phyloP scores from a whole-genome alignment of 1,140 invertebrate species.

The Neodiprion pinetum region DNA sequence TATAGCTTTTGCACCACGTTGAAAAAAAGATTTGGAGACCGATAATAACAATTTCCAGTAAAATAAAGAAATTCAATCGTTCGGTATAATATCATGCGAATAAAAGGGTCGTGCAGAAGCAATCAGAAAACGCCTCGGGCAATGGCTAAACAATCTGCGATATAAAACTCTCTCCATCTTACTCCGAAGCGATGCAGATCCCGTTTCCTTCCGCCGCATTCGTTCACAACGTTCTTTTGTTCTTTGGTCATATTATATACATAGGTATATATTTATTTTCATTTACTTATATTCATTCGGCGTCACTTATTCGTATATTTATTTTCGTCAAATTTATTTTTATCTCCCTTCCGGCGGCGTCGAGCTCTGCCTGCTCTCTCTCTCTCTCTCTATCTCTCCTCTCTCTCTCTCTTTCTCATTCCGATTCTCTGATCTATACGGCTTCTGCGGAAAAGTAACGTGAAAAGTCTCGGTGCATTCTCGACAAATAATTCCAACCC shows the following conservation, averaged over 20 bases:
- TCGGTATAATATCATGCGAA: conserved; percentile 38
- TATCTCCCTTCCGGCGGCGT: conserved; percentile 7
- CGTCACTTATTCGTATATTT: not conserved
- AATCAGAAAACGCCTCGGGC: conserved; percentile 42
- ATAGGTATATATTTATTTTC: not conserved
- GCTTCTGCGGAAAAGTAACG: not conserved
- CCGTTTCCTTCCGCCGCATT: conserved; percentile 1
- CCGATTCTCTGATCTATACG: not conserved
- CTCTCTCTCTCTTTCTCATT: not conserved
- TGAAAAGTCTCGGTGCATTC: not conserved
- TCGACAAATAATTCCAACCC: not conserved
- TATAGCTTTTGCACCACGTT: not conserved
- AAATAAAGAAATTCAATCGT: conserved; percentile 43
- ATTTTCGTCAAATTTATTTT: not conserved
- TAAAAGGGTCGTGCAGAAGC: conserved; percentile 30
- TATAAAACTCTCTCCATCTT: conserved; percentile 37
- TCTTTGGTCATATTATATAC: not conserved
- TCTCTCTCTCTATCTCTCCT: not conserved
- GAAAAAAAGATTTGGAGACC: not conserved
- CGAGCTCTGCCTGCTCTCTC: not conserved
- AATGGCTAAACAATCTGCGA: conserved; percentile 42
- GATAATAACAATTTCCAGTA: not conserved
- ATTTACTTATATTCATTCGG: not conserved
- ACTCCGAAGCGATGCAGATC: not conserved
- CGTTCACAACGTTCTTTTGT: not conserved